phyloP scores from a whole-genome alignment of 2,797 vertebrate species.

The Takifugu ocellatus region DNA sequence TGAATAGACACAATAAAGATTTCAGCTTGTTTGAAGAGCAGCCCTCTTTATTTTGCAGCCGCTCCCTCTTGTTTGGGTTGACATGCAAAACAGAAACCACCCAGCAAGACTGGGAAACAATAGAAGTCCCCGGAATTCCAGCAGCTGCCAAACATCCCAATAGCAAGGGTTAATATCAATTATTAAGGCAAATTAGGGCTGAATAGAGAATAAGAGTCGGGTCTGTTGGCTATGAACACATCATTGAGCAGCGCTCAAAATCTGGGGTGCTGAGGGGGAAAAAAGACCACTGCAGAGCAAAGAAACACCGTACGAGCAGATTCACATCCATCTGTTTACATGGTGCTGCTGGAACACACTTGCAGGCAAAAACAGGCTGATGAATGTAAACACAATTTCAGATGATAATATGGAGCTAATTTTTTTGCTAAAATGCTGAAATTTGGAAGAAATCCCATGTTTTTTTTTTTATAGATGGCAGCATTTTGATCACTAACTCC shows the following conservation, averaged over 20 bases:
- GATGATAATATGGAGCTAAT: no score
- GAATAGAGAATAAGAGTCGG: not conserved
- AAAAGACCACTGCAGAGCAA: no score
- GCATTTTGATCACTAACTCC: not conserved
- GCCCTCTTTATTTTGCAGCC: conserved; percentile 49
- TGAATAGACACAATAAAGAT: conserved; percentile 57
- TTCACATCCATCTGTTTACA: no score
- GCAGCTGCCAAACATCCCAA: conserved; percentile 27
- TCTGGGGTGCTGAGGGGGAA: no score
- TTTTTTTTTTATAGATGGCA: conserved; percentile 42
- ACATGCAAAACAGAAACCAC: conserved; percentile 53
- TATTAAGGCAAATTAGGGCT: conserved; percentile 9
- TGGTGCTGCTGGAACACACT: no score
- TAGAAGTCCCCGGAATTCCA: conserved; percentile 9
- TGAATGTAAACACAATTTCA: no score
- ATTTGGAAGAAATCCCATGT: conserved; percentile 9
- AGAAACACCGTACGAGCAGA: no score
- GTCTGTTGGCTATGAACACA: conserved; percentile 6
- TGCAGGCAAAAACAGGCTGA: no score
- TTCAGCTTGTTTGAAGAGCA: conserved; percentile 57
- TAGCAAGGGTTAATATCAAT: conserved; percentile 15
- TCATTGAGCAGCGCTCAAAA: no score
- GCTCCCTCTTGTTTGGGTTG: conserved; percentile 34
- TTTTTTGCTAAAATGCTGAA: no score
- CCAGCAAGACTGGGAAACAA: conserved; percentile 11